These are phyloP conservation scores for Ypsolopha scabrella DNA, from an alignment of 2,888 invertebrate species.

Conservation along the genomic window DNA sequence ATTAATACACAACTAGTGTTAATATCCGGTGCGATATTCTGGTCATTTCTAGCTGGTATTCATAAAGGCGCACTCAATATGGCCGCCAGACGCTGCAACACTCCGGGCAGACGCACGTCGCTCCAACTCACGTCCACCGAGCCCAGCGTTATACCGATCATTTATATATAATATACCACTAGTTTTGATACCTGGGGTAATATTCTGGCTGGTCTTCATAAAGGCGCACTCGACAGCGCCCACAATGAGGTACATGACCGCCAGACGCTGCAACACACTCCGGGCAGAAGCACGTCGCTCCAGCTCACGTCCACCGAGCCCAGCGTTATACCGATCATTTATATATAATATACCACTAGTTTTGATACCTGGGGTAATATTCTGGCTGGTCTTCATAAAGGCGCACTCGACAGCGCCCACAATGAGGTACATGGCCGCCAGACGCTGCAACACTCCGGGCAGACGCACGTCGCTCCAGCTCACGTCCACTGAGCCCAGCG, in stretches of 20 bases:
- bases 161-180: no score
- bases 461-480: constrained; percentile 73
- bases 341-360: no score
- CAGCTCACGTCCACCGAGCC: constrained; percentile 60
- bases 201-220: no score
- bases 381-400: constrained; percentile 56
- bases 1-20: no score
- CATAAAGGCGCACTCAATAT: constrained; percentile 73
- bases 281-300: no score
- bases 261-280: no score
- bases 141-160: constrained; percentile 58
- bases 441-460: constrained; percentile 87
- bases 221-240: no score
- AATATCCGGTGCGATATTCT: constrained; percentile 31
- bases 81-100: constrained; percentile 85
- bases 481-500: constrained; percentile 56
- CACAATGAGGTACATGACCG: no score
- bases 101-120: constrained; percentile 80
- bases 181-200: no score
- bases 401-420: constrained; percentile 77
- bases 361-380: constrained; percentile 26
- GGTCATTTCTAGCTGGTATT: constrained; percentile 52
- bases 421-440: no score
- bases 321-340: constrained; percentile 74
- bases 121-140: constrained; percentile 59